phyloP scores from a whole-genome alignment of 2,797 vertebrate species.

The Coregonus sp. region DNA sequence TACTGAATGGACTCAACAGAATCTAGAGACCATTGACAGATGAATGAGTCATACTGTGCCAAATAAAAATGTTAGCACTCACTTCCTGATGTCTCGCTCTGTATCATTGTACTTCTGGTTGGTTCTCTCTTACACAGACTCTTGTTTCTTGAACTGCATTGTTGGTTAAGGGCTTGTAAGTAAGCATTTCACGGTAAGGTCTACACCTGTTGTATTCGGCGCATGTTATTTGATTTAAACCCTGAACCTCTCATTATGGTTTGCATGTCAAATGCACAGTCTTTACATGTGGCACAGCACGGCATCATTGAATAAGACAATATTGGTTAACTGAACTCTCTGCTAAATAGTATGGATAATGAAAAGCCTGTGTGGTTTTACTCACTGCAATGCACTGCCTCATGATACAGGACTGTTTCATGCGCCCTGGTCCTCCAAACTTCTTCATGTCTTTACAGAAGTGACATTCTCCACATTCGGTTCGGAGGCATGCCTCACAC shows the following conservation, averaged over 20 bases:
- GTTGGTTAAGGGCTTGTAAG: no score
- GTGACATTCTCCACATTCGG: conserved; percentile 98
- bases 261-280: not conserved
- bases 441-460: conserved; percentile 99
- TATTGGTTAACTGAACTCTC: not conserved
- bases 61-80: not conserved
- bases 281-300: not conserved
- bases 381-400: conserved; percentile 97
- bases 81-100: not conserved
- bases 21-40: not conserved
- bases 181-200: no score
- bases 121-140: not conserved
- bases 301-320: not conserved
- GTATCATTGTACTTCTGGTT: not conserved
- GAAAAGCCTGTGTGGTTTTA: conserved; percentile 21
- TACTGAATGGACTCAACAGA: not conserved
- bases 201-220: no score
- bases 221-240: not conserved
- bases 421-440: conserved; percentile 95
- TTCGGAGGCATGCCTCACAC: conserved; percentile 95
- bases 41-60: not conserved
- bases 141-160: not conserved
- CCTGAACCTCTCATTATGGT: not conserved
- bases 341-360: not conserved
- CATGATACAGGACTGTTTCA: conserved; percentile 99